These are phyloP conservation scores for Willowsia nigromaculata DNA, from an alignment of 2,888 invertebrate genomes.

Conservation along the genomic window DNA sequence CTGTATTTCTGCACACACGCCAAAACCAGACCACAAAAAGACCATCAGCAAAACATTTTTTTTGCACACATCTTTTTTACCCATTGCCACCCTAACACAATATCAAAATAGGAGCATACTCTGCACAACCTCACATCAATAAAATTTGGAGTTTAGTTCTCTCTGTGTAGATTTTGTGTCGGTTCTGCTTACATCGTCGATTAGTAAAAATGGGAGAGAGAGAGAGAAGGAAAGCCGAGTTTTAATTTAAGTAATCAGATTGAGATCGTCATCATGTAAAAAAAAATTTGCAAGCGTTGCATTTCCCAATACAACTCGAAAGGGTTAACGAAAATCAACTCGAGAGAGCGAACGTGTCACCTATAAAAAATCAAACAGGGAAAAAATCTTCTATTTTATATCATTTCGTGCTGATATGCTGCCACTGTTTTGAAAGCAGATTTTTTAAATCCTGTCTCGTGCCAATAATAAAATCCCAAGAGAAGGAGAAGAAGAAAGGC, in stretches of 20 bases:
- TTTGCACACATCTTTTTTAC: neutral
- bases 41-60: neutral
- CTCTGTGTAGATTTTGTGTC: no score
- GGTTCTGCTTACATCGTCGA: neutral
- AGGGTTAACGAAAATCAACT: no score
- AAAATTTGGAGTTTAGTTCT: no score
- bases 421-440: neutral
- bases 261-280: neutral
- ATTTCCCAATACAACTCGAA: neutral
- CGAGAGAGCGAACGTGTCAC: neutral
- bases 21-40: neutral
- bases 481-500: neutral
- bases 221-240: neutral
- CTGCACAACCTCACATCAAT: neutral
- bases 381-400: neutral
- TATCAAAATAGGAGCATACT: neutral
- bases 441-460: constrained; percentile 33
- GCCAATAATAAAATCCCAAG: constrained; percentile 34
- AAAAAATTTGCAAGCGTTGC: neutral
- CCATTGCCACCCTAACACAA: neutral
- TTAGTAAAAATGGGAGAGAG: neutral
- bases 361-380: neutral
- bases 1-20: neutral
- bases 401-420: neutral
- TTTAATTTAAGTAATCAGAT: constrained; percentile 1